phyloP scores from a whole-genome alignment of 2,888 invertebrate genomes.

The Macrostomum cliftonense region DNA sequence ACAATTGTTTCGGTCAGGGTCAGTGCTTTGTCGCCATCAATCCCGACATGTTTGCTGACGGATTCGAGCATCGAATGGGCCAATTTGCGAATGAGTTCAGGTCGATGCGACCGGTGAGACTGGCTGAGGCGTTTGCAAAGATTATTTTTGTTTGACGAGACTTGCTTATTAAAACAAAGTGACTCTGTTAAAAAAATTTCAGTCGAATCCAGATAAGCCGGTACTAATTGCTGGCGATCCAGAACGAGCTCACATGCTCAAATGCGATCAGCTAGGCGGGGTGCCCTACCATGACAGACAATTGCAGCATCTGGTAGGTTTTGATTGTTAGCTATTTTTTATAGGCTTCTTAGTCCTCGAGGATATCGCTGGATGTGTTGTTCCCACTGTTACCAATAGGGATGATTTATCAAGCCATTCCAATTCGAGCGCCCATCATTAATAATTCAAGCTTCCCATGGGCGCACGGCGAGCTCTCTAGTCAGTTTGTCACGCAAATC shows the following conservation, averaged over 20 bases:
- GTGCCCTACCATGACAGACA: conserved; percentile 59
- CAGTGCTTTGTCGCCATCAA: conserved; percentile 73
- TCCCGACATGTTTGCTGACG: conserved; percentile 59
- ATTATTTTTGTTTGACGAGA: too few species aligned
- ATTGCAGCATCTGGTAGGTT: conserved; percentile 47
- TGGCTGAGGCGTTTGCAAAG: too few species aligned
- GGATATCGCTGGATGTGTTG: too few species aligned
- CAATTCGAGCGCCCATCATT: too few species aligned
- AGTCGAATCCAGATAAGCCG: conserved; percentile 28
- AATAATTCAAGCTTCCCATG: too few species aligned
- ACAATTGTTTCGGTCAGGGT: conserved; percentile 39
- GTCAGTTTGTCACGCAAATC: too few species aligned
- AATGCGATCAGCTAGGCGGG: conserved; percentile 53
- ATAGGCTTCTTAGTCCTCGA: too few species aligned
- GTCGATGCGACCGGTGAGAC: conserved; percentile 46
- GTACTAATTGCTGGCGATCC: conserved; percentile 71
- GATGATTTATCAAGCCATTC: too few species aligned
- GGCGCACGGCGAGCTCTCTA: too few species aligned
- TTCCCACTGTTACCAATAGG: too few species aligned
- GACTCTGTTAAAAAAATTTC: too few species aligned
- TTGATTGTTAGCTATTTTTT: neutral
- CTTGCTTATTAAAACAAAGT: too few species aligned
- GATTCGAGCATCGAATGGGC: conserved; percentile 54
- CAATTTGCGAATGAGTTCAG: conserved; percentile 53
- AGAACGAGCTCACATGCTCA: conserved; percentile 50